Evolutionary conservation across 2,113 vertebrate species (phyloP), one percentile per base, ranked within the genome.

Genomic region (Paramormyrops kingsleyae): DNA sequence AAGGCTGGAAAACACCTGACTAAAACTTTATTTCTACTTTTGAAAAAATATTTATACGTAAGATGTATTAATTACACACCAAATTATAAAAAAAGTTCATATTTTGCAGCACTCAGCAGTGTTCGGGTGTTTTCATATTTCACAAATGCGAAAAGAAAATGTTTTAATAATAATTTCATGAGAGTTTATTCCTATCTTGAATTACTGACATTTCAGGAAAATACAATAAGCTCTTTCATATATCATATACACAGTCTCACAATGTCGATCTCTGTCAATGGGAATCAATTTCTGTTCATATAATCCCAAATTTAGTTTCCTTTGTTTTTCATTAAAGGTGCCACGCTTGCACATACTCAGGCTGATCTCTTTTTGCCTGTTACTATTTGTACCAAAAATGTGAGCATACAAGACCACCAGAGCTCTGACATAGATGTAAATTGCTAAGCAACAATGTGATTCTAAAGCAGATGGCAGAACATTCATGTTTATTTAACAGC

Each of bases 401-500:
- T 74, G 92, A 90, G 49, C 24, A 49, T n/a, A 88, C 42, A 88
- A 92, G 92, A 52, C 90, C 91, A 92, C 87, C 88, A 85, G 83
- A 92, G 87, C 93, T 92, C 94, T 85, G 91, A 90, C 91, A 94
- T 92, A 94, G 92, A 93, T 87, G 89, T 88, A 89, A 80, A 90
- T 53, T 93, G 93, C 94, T 94, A 95, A 93, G 94, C 94, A 95
- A 96, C 94, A 89, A 88, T 91, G 91, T 92, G 91, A 93, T 94
- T 93, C 93, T 90, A 87, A 90, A 90, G 90, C 93, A 95, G 94
- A 94, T 95, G 95, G 93, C 91, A 89, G 91, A 21, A 56, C 94
- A 92, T 94, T 94, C 93, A 92, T 95, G 95, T 95, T 95, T 95
- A 94, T 94, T 95, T 94, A 94, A 93, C 92, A 94, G 66, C 49